Evolutionary conservation across 2,888 invertebrate species (phyloP).

Genomic region (Xanthia icteritia): DNA sequence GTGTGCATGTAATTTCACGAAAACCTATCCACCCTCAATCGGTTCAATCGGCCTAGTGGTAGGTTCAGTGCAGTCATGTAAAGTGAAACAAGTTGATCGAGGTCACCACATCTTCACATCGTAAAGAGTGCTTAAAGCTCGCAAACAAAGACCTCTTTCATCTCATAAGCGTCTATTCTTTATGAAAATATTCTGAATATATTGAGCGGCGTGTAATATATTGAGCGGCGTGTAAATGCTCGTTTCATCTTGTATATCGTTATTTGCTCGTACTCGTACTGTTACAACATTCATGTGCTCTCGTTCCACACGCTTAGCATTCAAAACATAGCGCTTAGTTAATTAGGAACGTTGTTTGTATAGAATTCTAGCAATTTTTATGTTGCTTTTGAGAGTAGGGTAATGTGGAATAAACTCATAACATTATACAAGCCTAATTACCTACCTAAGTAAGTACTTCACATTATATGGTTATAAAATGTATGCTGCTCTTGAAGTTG

Average conservation of each 20-base stretch:
- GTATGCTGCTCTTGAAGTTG: not conserved
- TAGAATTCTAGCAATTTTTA: slow-evolving; percentile 12
- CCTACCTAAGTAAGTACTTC: not conserved
- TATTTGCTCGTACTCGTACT: slow-evolving; percentile 21
- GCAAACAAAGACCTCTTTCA: slow-evolving; percentile 25
- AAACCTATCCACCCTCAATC: not conserved
- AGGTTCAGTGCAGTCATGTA: not conserved
- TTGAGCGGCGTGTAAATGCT: slow-evolving; percentile 21
- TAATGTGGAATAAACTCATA: not conserved
- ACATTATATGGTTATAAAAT: not conserved
- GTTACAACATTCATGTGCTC: slow-evolving; percentile 25
- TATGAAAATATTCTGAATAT: slow-evolving; percentile 41
- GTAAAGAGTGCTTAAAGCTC: slow-evolving; percentile 4
- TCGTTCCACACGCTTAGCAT: slow-evolving; percentile 21
- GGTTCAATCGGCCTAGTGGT: not conserved
- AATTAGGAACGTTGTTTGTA: slow-evolving; percentile 26
- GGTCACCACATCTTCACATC: not conserved
- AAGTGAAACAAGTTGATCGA: not conserved
- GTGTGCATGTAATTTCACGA: not conserved
- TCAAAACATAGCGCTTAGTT: slow-evolving; percentile 30
- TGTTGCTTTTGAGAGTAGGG: not conserved
- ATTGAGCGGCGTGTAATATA: slow-evolving; percentile 29
- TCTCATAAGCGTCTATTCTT: slow-evolving; percentile 30
- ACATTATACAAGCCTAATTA: slow-evolving; percentile 7
- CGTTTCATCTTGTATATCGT: slow-evolving; percentile 32